phyloP scores from a whole-genome alignment of 2,888 invertebrate species.

The Chelonus formosanus region DNA sequence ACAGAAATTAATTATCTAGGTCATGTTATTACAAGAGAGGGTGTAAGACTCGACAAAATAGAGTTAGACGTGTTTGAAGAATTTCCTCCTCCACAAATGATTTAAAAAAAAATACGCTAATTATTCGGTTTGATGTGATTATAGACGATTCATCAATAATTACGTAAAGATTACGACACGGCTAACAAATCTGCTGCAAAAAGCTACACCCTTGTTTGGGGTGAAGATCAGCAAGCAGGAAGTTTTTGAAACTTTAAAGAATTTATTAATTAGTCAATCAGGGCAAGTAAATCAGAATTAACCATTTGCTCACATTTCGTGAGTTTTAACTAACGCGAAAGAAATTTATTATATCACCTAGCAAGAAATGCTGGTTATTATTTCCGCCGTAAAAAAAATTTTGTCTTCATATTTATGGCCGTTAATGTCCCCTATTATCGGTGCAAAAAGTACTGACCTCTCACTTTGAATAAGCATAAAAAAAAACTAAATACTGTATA shows the following conservation, averaged over 20 bases:
- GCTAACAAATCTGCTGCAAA: slow-evolving; percentile 28
- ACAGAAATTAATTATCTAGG: slow-evolving; percentile 35
- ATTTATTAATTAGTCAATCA: slow-evolving; percentile 31
- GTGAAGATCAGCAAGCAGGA: slow-evolving; percentile 21
- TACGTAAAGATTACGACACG: slow-evolving; percentile 31
- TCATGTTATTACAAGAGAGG: slow-evolving; percentile 36
- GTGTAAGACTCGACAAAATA: slow-evolving; percentile 31
- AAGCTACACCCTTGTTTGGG: slow-evolving; percentile 34
- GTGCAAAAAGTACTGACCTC: slow-evolving; percentile 44
- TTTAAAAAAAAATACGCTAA: slow-evolving; percentile 32
- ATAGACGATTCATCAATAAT: slow-evolving; percentile 35
- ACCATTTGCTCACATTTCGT: slow-evolving; percentile 51
- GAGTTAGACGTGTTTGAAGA: slow-evolving; percentile 28
- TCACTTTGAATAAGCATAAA: too few relatives aligned
- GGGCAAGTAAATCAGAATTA: slow-evolving; percentile 44
- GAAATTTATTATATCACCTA: slow-evolving; percentile 52
- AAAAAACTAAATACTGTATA: too few relatives aligned
- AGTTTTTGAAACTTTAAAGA: slow-evolving; percentile 35
- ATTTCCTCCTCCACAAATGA: slow-evolving; percentile 30
- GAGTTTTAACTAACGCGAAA: slow-evolving; percentile 48
- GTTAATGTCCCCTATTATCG: slow-evolving; percentile 42
- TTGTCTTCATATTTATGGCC: slow-evolving; percentile 44
- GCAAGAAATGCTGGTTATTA: slow-evolving; percentile 32
- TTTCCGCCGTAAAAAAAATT: slow-evolving; percentile 43
- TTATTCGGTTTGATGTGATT: slow-evolving; percentile 32